Conservation (phyloP, 2,888 invertebrate species). For the Drosophila helvetica region DNA sequence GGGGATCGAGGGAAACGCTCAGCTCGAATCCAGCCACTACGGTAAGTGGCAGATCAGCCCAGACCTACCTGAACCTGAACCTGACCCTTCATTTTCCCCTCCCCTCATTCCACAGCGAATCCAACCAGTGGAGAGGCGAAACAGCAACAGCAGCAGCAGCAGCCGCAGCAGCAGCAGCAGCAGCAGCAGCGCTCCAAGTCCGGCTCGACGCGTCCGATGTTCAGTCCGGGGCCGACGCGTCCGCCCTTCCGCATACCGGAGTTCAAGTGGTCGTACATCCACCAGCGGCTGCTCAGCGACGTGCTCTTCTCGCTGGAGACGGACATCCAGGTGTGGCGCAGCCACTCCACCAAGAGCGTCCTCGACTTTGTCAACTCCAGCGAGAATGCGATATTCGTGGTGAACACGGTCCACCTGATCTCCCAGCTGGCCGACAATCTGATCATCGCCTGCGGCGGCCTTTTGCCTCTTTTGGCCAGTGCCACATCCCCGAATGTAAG, state of each 20-base stretch:
- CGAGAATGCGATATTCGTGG: slow-evolving; percentile 99
- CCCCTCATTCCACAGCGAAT: background rate
- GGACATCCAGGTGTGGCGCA: slow-evolving; percentile 96
- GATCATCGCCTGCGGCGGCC: slow-evolving; percentile 98
- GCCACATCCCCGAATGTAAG: slow-evolving; percentile 99
- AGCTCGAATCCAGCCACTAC: slow-evolving; percentile 89
- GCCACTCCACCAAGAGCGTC: slow-evolving; percentile 98
- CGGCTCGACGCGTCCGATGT: slow-evolving; percentile 92
- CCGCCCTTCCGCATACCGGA: slow-evolving; percentile 99
- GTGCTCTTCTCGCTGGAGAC: slow-evolving; percentile 98
- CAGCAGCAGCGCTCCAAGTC: slow-evolving; percentile 85
- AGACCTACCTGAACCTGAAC: background rate
- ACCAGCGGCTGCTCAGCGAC: slow-evolving; percentile 97
- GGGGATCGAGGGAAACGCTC: slow-evolving; percentile 87
- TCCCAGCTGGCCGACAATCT: slow-evolving; percentile 99
- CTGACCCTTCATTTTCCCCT: background rate
- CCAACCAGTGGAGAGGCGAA: background rate
- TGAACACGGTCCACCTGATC: slow-evolving; percentile 99
- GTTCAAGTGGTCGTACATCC: slow-evolving; percentile 99
- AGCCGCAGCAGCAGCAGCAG: slow-evolving; percentile 6
- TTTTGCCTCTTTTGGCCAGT: slow-evolving; percentile 97
- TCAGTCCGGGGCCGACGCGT: slow-evolving; percentile 95
- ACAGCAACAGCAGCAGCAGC: background rate
- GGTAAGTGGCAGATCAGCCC: slow-evolving; percentile 85
- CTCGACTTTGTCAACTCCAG: slow-evolving; percentile 99